These are phyloP conservation scores for Alces alces DNA, from an alignment of 2,113 vertebrate genomes.

Conservation along the genomic window DNA sequence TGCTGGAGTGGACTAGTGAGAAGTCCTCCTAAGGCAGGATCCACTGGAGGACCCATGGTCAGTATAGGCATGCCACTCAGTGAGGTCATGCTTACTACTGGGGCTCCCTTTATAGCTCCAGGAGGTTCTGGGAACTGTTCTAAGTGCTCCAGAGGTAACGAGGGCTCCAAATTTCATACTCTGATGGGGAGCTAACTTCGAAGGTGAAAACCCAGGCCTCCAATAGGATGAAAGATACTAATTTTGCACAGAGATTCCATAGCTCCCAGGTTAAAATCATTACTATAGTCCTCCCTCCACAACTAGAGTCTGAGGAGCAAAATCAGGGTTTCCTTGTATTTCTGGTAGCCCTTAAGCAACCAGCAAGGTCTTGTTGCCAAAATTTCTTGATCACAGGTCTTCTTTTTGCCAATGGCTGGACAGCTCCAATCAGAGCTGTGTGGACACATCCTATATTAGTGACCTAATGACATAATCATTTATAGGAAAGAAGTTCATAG, in stretches of 20 bases:
- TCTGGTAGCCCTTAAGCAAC: not conserved
- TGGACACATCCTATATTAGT: not conserved
- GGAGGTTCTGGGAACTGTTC: not conserved
- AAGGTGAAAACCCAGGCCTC: slow-evolving; percentile 10
- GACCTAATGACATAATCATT: not conserved
- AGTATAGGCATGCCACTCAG: not conserved
- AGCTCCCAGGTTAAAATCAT: not conserved
- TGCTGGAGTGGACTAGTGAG: not conserved
- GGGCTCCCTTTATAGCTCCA: not conserved
- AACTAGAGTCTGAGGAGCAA: not conserved
- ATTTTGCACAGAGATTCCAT: not conserved
- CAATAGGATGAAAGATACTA: not conserved
- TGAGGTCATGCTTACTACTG: not conserved
- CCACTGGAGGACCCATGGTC: not conserved
- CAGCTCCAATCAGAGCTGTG: not conserved
- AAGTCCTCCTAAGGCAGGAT: not conserved
- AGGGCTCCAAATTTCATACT: not conserved
- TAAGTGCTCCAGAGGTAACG: not conserved
- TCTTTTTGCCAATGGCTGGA: not conserved
- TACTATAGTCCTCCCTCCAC: not conserved
- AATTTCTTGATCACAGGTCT: not conserved
- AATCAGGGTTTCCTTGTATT: not conserved
- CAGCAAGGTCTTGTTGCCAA: not conserved
- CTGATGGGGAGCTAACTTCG: not conserved
- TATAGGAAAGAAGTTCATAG: not conserved